Evolutionary conservation across 2,888 invertebrate genomes (phyloP).

Genomic region (Ichneumon xanthorius): DNA sequence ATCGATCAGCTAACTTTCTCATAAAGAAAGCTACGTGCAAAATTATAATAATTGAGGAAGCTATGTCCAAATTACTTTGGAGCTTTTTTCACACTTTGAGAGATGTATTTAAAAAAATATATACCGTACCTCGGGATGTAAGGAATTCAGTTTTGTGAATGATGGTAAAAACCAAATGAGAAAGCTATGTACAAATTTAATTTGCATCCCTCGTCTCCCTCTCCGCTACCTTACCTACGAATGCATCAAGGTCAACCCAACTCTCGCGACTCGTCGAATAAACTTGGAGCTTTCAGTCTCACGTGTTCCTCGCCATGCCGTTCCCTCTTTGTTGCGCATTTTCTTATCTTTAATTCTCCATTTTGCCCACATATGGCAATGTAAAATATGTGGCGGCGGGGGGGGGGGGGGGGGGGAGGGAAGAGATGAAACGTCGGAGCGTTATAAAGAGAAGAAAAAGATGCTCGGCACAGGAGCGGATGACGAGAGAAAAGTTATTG

Average conservation of each 20-base stretch:
- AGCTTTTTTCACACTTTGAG: too few relatives aligned
- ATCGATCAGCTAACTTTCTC: too few relatives aligned
- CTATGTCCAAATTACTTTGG: too few relatives aligned
- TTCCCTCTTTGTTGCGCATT: not conserved
- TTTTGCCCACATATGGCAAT: slow-evolving; percentile 38
- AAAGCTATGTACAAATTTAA: not conserved
- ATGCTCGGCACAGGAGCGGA: not conserved
- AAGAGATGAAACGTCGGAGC: slow-evolving; percentile 49
- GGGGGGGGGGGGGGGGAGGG: not conserved
- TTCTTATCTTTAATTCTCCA: slow-evolving; percentile 14
- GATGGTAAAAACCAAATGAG: not conserved
- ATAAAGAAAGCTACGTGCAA: too few relatives aligned
- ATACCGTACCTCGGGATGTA: too few relatives aligned
- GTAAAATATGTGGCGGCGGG: slow-evolving; percentile 23
- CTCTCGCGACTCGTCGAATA: not conserved
- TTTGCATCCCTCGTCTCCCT: not conserved
- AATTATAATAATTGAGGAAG: too few relatives aligned
- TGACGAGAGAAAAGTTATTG: slow-evolving; percentile 65
- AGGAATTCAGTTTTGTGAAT: too few relatives aligned
- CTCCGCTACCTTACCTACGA: not conserved
- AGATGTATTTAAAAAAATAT: too few relatives aligned
- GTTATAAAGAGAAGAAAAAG: slow-evolving; percentile 19
- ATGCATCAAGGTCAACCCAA: not conserved
- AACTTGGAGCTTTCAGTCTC: slow-evolving; percentile 33
- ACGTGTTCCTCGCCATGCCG: not conserved